Evolutionary conservation across 1,140 invertebrate species (phyloP).

Genomic region (Euschistus heros): DNA sequence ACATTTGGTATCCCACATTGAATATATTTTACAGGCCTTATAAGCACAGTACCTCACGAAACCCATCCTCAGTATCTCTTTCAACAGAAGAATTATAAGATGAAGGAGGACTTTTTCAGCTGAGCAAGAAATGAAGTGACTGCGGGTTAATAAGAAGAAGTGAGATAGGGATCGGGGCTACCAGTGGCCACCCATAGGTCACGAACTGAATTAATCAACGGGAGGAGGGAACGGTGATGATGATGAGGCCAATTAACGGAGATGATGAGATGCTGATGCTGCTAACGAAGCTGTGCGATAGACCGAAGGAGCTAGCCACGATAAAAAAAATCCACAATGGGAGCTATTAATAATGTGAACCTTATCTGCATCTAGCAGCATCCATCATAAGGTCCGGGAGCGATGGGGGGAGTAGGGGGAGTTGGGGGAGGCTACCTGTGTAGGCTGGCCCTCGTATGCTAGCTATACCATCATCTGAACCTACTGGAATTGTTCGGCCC

Average conservation of each 20-base stretch:
- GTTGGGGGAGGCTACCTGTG: too few species aligned
- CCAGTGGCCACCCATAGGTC: slow-evolving; percentile 5
- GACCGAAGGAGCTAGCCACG: not conserved
- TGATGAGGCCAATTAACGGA: slow-evolving; percentile 15
- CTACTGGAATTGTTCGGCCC: too few species aligned
- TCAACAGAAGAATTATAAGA: too few species aligned
- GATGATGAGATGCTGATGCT: not conserved
- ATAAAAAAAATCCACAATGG: slow-evolving; percentile 14
- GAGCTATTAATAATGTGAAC: not conserved
- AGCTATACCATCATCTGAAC: not conserved
- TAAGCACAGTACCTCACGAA: too few species aligned
- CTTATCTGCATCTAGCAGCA: slow-evolving; percentile 6
- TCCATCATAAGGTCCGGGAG: slow-evolving; percentile 1
- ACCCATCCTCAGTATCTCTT: too few species aligned
- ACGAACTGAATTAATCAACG: slow-evolving; percentile 11
- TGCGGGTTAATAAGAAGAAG: too few species aligned
- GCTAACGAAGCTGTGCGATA: not conserved
- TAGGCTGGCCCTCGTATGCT: not conserved
- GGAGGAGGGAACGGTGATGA: not conserved
- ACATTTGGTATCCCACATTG: too few species aligned
- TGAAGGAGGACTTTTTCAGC: too few species aligned
- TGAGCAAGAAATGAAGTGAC: too few species aligned
- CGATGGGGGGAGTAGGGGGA: too few species aligned
- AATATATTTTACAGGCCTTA: too few species aligned
- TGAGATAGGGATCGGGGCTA: not conserved